These are phyloP conservation scores for Heliconius hewitsoni DNA, from an alignment of 1,140 invertebrate genomes.

Conservation along the genomic window DNA sequence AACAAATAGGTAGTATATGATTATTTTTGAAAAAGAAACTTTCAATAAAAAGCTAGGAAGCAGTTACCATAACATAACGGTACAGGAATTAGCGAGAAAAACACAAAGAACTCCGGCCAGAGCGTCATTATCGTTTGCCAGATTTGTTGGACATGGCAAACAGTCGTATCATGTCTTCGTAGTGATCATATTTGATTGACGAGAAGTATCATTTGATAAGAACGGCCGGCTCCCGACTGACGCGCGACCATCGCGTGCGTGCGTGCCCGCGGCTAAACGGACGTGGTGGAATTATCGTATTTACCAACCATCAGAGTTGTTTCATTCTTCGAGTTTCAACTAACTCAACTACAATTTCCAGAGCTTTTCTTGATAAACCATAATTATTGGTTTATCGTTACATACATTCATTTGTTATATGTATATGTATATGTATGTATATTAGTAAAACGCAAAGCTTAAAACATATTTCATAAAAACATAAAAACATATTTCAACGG, in stretches of 20 bases:
- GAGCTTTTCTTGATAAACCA: not conserved
- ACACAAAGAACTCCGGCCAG: conserved; percentile 60
- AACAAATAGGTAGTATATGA: too few relatives aligned
- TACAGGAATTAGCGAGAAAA: conserved; percentile 62
- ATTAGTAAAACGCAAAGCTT: too few relatives aligned
- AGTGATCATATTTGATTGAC: conserved; percentile 42
- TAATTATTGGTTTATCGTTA: conserved; percentile 9
- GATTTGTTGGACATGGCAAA: conserved; percentile 20
- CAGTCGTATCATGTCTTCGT: conserved; percentile 25
- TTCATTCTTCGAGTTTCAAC: conserved; percentile 24
- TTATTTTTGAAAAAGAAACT: conserved; percentile 9
- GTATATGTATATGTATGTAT: too few relatives aligned
- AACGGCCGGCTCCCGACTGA: conserved; percentile 53
- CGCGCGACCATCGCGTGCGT: conserved; percentile 69
- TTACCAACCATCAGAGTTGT: conserved; percentile 28
- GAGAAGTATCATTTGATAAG: conserved; percentile 35
- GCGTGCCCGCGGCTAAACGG: conserved; percentile 64
- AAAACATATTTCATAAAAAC: too few relatives aligned
- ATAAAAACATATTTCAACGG: too few relatives aligned
- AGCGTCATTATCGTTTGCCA: conserved; percentile 52
- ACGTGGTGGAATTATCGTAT: conserved; percentile 70
- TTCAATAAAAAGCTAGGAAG: conserved; percentile 55
- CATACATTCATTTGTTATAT: not conserved
- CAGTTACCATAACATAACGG: conserved; percentile 74
- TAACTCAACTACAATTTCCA: conserved; percentile 9